Evolutionary conservation across 2,888 invertebrate species (phyloP).

Genomic region (Drosophila helvetica): DNA sequence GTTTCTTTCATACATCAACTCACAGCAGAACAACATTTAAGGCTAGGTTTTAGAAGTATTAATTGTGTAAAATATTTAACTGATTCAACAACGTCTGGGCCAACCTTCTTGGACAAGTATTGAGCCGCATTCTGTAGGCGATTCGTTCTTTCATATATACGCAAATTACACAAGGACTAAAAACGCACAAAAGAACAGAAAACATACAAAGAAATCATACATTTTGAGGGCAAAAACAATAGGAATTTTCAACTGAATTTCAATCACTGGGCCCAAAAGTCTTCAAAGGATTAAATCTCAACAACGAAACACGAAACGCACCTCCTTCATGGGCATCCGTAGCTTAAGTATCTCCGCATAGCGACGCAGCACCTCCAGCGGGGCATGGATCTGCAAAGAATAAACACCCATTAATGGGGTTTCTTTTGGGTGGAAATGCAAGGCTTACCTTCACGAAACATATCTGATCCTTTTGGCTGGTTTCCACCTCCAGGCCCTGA

Average conservation of each 20-base stretch:
- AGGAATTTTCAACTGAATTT: background rate
- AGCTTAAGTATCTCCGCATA: slow-evolving; percentile 96
- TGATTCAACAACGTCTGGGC: slow-evolving; percentile 52
- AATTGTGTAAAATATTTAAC: slow-evolving; percentile 49
- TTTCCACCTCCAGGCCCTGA: slow-evolving; percentile 91
- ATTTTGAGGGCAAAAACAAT: background rate
- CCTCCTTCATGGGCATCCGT: slow-evolving; percentile 96
- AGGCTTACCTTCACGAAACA: slow-evolving; percentile 89
- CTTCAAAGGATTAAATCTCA: background rate
- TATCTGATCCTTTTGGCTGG: slow-evolving; percentile 87
- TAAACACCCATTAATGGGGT: background rate
- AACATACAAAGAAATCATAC: slow-evolving; percentile 12
- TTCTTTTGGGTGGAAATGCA: too few species aligned
- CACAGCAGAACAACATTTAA: slow-evolving; percentile 22
- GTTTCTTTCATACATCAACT: slow-evolving; percentile 8
- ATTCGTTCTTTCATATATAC: slow-evolving; percentile 86
- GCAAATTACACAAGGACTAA: slow-evolving; percentile 77
- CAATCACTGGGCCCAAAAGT: slow-evolving; percentile 24
- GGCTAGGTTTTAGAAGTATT: slow-evolving; percentile 36
- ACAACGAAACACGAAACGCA: slow-evolving; percentile 79
- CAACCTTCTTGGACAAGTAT: slow-evolving; percentile 88
- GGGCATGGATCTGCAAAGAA: slow-evolving; percentile 90
- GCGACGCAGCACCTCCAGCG: slow-evolving; percentile 91
- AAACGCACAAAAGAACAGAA: slow-evolving; percentile 41
- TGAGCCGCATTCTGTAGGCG: slow-evolving; percentile 88